Evolutionary conservation across 2,888 invertebrate species (phyloP).

Genomic region (Polylopha cassiicola): DNA sequence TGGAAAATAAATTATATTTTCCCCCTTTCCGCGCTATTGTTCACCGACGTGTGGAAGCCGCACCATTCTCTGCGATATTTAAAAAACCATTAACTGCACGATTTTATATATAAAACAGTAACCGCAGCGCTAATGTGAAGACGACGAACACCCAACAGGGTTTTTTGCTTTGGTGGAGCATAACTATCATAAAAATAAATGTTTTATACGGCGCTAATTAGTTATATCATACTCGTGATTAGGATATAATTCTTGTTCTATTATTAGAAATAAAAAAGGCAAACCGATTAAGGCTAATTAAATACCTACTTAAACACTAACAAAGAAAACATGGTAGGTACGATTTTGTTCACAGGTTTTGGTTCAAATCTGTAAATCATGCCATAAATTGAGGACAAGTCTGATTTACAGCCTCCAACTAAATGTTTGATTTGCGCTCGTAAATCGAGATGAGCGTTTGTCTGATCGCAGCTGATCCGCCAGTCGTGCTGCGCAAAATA

Average conservation of each 20-base stretch:
- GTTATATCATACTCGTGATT: too few relatives aligned
- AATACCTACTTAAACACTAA: too few relatives aligned
- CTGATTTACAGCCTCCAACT: conserved; percentile 70
- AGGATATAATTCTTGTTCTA: too few relatives aligned
- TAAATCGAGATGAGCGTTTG: conserved; percentile 74
- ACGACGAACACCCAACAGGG: too few relatives aligned
- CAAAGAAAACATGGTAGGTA: too few relatives aligned
- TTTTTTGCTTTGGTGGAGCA: too few relatives aligned
- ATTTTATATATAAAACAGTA: conserved; percentile 34
- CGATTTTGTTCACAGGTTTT: conserved; percentile 50
- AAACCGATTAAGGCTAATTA: too few relatives aligned
- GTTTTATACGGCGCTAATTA: too few relatives aligned
- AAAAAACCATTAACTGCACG: conserved; percentile 76
- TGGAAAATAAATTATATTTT: conserved; percentile 77
- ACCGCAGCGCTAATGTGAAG: conserved; percentile 10
- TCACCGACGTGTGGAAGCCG: conserved; percentile 73
- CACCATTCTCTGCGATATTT: conserved; percentile 64
- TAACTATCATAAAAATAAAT: too few relatives aligned
- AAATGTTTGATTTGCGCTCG: conserved; percentile 73
- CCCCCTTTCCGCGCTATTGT: conserved; percentile 68
- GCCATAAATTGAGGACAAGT: conserved; percentile 62
- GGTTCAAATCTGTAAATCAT: conserved; percentile 41
- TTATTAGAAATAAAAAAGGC: too few relatives aligned
- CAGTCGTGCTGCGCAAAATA: conserved; percentile 53
- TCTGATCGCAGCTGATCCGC: too few relatives aligned